phyloP scores from a whole-genome alignment of 2,797 vertebrate species.

The Myotis vivesi region DNA sequence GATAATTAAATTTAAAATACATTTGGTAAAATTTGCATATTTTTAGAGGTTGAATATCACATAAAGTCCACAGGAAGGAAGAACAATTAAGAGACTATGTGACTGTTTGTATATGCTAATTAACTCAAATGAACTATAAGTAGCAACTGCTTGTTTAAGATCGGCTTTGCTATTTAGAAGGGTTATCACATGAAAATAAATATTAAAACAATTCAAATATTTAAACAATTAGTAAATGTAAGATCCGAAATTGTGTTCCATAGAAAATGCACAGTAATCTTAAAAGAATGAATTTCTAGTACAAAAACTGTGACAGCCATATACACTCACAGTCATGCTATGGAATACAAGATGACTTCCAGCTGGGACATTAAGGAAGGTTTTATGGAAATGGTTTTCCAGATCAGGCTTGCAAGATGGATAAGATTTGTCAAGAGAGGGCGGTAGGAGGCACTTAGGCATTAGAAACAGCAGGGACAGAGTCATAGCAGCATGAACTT shows the following conservation, averaged over 20 bases:
- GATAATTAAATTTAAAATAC: slow-evolving; percentile 30
- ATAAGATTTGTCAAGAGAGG: not conserved
- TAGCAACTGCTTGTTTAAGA: slow-evolving; percentile 15
- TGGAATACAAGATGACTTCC: not conserved
- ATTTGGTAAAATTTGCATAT: not conserved
- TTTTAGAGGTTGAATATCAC: not conserved
- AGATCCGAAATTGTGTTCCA: not conserved
- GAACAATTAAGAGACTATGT: slow-evolving; percentile 8
- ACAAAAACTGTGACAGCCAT: not conserved
- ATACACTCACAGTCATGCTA: not conserved
- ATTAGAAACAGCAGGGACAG: not conserved
- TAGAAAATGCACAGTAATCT: not conserved
- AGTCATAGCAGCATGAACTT: not conserved
- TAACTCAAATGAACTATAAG: slow-evolving; percentile 29
- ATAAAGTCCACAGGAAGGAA: slow-evolving; percentile 21
- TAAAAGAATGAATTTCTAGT: not conserved
- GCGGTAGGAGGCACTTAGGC: not conserved
- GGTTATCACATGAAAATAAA: not conserved
- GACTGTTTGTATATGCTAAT: not conserved
- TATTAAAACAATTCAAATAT: not conserved
- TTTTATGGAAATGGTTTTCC: not conserved
- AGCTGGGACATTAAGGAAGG: not conserved
- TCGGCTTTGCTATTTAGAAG: slow-evolving; percentile 26
- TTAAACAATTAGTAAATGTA: not conserved
- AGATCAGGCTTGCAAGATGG: not conserved